Evolutionary conservation across 2,797 vertebrate genomes (phyloP).

Genomic region (Avahi laniger): DNA sequence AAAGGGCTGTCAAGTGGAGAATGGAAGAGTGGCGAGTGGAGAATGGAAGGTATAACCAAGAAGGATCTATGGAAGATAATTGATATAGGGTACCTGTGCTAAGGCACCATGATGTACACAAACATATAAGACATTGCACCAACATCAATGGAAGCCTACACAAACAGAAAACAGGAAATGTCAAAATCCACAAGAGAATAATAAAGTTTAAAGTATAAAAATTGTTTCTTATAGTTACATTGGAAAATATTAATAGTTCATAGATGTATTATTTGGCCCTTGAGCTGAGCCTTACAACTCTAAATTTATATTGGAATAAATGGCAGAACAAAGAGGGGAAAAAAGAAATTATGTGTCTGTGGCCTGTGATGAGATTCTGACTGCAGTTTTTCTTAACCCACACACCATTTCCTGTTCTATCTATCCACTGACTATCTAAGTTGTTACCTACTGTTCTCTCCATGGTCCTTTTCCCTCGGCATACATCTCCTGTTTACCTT

Average conservation of each 20-base stretch:
- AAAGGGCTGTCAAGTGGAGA: neutral
- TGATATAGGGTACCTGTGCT: neutral
- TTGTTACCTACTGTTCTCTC: neutral
- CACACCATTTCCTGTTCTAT: neutral
- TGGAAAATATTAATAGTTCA: neutral
- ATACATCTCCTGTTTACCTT: neutral
- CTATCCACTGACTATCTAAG: neutral
- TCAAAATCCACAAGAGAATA: neutral
- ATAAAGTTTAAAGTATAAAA: neutral
- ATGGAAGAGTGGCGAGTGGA: too few species aligned
- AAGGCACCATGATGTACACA: neutral
- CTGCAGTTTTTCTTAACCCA: neutral
- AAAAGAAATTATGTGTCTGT: neutral
- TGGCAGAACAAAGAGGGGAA: neutral
- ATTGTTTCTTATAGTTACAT: neutral
- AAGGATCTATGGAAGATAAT: neutral
- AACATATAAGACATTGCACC: neutral
- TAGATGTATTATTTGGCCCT: neutral
- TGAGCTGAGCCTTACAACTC: neutral
- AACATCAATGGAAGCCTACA: neutral
- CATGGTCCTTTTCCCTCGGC: neutral
- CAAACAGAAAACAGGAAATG: neutral
- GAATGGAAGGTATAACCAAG: neutral
- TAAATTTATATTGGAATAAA: neutral
- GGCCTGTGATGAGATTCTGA: neutral